phyloP scores from a whole-genome alignment of 1,140 invertebrate species.

The Phthorimaea operculella region DNA sequence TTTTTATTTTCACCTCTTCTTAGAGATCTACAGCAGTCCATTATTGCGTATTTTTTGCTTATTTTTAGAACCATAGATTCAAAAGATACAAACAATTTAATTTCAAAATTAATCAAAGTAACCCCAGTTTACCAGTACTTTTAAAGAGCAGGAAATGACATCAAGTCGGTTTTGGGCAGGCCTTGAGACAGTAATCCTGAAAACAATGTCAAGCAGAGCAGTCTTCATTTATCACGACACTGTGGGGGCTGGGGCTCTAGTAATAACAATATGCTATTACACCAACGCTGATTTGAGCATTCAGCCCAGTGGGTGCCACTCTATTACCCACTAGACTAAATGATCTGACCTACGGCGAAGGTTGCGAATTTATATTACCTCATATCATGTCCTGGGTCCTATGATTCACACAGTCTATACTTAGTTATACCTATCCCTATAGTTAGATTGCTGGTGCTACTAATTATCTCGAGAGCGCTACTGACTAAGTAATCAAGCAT shows the following conservation, averaged over 20 bases:
- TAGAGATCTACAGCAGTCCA: too few relatives aligned
- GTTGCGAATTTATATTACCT: conserved; percentile 3
- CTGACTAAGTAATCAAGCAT: not conserved
- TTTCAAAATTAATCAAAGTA: too few relatives aligned
- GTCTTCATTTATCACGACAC: conserved; percentile 20
- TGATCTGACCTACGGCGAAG: conserved; percentile 35
- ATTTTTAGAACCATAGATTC: too few relatives aligned
- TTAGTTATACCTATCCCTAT: not conserved
- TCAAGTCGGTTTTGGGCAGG: conserved; percentile 22
- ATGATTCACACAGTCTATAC: not conserved
- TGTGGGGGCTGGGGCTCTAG: conserved; percentile 19
- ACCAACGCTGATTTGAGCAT: conserved; percentile 22
- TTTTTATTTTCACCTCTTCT: too few relatives aligned
- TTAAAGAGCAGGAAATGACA: conserved; percentile 24
- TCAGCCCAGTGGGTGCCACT: conserved; percentile 18
- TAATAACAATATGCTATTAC: conserved; percentile 37
- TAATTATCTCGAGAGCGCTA: not conserved
- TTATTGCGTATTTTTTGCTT: too few relatives aligned
- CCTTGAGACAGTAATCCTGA: conserved; percentile 29
- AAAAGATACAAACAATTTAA: too few relatives aligned
- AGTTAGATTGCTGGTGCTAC: not conserved
- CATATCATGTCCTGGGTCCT: not conserved
- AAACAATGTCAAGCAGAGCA: conserved; percentile 22
- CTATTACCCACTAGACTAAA: conserved; percentile 23
- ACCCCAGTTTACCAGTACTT: not conserved